Base-by-base conservation (phyloP, 2,888 invertebrate species). In the Mesorhabditis spiculigera region DNA sequence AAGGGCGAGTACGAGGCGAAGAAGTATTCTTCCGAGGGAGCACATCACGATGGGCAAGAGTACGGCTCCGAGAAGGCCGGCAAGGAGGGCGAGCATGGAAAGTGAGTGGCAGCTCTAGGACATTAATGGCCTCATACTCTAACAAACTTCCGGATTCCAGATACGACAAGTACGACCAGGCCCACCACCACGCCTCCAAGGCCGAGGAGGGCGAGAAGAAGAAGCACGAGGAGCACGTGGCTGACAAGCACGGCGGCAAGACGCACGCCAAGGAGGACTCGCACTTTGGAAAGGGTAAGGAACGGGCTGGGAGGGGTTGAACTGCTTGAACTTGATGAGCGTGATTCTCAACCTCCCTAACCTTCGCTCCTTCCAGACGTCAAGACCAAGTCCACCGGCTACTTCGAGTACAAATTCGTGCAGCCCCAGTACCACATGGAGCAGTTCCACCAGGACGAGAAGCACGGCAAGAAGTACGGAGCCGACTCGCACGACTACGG, bases 371-470 rank as follows among this genome's bases (percentile, higher is more conserved):
- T 67, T 71, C 66, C 68, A 78, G 81, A 81, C 68, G 75, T 75
- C 71, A 81, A 81, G 71, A 77, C 76, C 70, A 81, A 81, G 71
- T 74, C 80, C 5, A 79, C 75, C 71, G 81, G 81, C 50, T 81
- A 80, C 77, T 81, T 81, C 73, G 81, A 81, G 73, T 81, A 81
- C 75, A 73, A 75, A 64, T 81, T 77, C 75, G 77, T 81, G 45
- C 81, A 81, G 73, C 81, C 81, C 58, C 81, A 81, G 70, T 81
- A 80, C 75, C 81, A 81, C 70, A 73, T 79, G 71, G 81, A 81
- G 73, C 75, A 81, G 70, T 81, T 78, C 75, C 81, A 80, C 72
- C 76, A 78, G 63, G 80, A 81, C 67, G 81, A 81, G 75, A 78
- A 81, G 66, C 81, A 81, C 75, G 78, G 78, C 69, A 76, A 77